Evolutionary conservation across 2,797 vertebrate species (phyloP), one percentile per base, ranked within the genome.

Genomic region (Poeciliopsis infans): DNA sequence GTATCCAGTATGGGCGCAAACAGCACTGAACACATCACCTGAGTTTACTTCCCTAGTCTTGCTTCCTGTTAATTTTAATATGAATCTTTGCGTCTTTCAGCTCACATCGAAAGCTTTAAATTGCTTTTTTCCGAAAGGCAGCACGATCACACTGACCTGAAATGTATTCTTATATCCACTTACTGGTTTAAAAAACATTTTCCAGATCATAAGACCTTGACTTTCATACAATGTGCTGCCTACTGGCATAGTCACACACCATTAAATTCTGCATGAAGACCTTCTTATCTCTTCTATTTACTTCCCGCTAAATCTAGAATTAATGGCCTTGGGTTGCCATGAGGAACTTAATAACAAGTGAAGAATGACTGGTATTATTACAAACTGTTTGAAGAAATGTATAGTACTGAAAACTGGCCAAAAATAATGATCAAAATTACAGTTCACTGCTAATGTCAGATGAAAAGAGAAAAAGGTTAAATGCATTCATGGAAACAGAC

Each of bases 401-500:
- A 33, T 46, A 51, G 0, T 18, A 61, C 36, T 31, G 49, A 23
- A 18, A 39, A 43, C 49, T 39, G 31, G 49, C 33, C 66, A n/a
- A 80, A 80, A 78, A 39, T 59, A 31, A 4, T 41, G 47, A 77
- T 76, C 25, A 75, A 74, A 75, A 81, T 55, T 73, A 41, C 64
- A 81, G 8, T 15, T 33, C 47, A 79, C 3, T 10, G 28, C 2
- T 15, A 25, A 11, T 11, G 81, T 79, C 41, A 49, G 49, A 78
- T 31, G 78, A 72, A 69, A 79, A 73, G 51, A 81, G 51, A 75
- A 61, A 1, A 36, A 82, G 39, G 23, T 46, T 74, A 72, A 66
- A 39, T 39, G 59, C 18, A 83, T 47, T 71, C 39, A 59, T 71
- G 76, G 71, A 79, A 59, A 68, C 53, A 76, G 36, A 57, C 55